Conservation (phyloP, 2,888 invertebrate genomes). For the Drosophila picticornis region DNA sequence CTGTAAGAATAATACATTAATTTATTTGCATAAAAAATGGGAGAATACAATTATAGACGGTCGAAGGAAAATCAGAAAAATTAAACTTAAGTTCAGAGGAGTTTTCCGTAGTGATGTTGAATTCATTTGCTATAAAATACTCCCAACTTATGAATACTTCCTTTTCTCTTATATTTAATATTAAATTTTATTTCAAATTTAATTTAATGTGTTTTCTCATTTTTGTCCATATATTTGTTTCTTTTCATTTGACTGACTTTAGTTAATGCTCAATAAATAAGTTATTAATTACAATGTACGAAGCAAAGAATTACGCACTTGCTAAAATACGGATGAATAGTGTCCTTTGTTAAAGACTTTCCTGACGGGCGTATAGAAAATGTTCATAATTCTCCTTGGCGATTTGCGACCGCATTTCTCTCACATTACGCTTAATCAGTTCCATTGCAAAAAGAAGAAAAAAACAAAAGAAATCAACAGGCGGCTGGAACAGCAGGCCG, state of each 20-base stretch:
- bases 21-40: background rate
- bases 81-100: background rate
- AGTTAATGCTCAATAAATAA: background rate
- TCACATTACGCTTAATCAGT: conserved; percentile 75
- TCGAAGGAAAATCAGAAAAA: background rate
- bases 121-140: background rate
- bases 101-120: background rate
- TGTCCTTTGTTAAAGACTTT: background rate
- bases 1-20: background rate
- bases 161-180: background rate
- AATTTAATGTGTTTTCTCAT: background rate
- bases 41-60: background rate
- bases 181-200: background rate
- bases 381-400: background rate
- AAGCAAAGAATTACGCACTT: background rate
- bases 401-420: conserved; percentile 27
- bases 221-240: background rate
- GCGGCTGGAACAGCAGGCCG: conserved; percentile 33
- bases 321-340: background rate
- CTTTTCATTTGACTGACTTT: too few relatives aligned
- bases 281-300: background rate
- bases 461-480: conserved; percentile 51
- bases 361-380: background rate
- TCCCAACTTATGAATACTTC: background rate
- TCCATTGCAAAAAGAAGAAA: conserved; percentile 41